Evolutionary conservation across 2,113 vertebrate genomes (phyloP).

Genomic region (Synchiropus splendidus): DNA sequence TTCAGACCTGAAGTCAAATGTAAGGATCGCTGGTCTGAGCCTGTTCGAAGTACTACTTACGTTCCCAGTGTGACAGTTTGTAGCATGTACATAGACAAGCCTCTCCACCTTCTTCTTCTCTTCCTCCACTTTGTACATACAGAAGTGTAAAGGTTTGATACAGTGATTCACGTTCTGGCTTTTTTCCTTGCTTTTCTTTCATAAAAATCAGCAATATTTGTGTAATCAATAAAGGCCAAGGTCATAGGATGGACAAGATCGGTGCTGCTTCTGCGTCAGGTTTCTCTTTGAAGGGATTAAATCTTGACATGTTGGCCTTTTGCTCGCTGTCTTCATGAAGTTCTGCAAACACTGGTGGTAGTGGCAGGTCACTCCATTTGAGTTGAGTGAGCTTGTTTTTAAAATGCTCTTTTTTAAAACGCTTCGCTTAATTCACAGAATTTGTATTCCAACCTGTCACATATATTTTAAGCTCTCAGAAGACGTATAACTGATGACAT

Average conservation of each 20-base stretch:
- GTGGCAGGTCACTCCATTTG: too few relatives aligned
- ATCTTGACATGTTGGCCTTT: too few relatives aligned
- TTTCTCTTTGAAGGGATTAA: too few relatives aligned
- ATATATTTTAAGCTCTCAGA: too few relatives aligned
- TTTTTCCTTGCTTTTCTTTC: conserved; percentile 35
- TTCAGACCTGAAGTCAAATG: conserved; percentile 15
- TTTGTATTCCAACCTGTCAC: too few relatives aligned
- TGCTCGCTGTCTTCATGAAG: too few relatives aligned
- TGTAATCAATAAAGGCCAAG: conserved; percentile 55
- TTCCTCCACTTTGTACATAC: conserved; percentile 42
- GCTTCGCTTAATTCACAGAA: too few relatives aligned
- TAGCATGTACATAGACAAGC: conserved; percentile 60
- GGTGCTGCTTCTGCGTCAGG: conserved; percentile 8
- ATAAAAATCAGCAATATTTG: conserved; percentile 62
- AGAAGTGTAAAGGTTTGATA: conserved; percentile 59
- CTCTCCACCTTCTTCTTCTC: not conserved
- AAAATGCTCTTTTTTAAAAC: too few relatives aligned
- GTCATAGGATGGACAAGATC: conserved; percentile 28
- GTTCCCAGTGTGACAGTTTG: conserved; percentile 50
- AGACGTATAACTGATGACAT: too few relatives aligned
- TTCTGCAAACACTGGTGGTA: too few relatives aligned
- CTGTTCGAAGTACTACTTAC: conserved; percentile 25
- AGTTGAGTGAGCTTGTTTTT: too few relatives aligned
- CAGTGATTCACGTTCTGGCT: conserved; percentile 49
- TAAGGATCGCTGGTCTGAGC: conserved; percentile 15